These are phyloP conservation scores for Oxyscelio sp. DNA, from an alignment of 2,888 invertebrate species.

Conservation along the genomic window DNA sequence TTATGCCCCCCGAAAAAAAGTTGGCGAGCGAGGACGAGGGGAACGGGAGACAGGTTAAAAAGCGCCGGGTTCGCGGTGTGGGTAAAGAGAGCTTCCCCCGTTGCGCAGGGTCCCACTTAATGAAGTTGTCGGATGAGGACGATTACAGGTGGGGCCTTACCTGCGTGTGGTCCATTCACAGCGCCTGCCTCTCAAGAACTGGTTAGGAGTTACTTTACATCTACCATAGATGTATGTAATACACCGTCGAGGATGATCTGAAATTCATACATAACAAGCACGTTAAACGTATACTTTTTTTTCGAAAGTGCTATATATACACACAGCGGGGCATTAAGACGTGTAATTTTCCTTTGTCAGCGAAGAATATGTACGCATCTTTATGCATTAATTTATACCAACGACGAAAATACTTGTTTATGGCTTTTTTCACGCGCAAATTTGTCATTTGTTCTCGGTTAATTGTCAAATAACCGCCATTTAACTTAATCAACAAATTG, in stretches of 20 bases:
- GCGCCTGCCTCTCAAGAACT: slow-evolving; percentile 81
- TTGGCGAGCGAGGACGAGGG: slow-evolving; percentile 73
- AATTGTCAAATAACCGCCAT: neutral
- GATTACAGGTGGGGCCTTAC: slow-evolving; percentile 87
- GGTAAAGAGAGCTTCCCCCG: slow-evolving; percentile 65
- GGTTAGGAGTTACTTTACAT: slow-evolving; percentile 86
- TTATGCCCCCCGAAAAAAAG: slow-evolving; percentile 85
- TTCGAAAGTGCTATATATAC: slow-evolving; percentile 43
- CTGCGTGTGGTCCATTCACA: slow-evolving; percentile 88
- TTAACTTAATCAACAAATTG: slow-evolving; percentile 4
- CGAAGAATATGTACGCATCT: slow-evolving; percentile 18
- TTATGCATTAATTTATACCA: too few species aligned
- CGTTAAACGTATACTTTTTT: slow-evolving; percentile 38
- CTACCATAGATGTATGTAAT: slow-evolving; percentile 74
- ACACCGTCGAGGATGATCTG: slow-evolving; percentile 62
- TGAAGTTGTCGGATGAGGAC: slow-evolving; percentile 88
- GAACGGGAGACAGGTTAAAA: slow-evolving; percentile 56
- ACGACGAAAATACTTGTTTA: slow-evolving; percentile 47
- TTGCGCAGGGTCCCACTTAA: slow-evolving; percentile 83
- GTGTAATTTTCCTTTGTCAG: slow-evolving; percentile 63
- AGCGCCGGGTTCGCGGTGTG: slow-evolving; percentile 61
- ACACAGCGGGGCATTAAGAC: slow-evolving; percentile 31
- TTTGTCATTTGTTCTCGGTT: neutral
- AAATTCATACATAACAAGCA: slow-evolving; percentile 71
- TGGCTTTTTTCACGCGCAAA: slow-evolving; percentile 38